Percentiles rank a stretch among this genome's conserved stretches.
Conservation (phyloP, 2,888 invertebrate genomes). For the Brenthis daphne region DNA sequence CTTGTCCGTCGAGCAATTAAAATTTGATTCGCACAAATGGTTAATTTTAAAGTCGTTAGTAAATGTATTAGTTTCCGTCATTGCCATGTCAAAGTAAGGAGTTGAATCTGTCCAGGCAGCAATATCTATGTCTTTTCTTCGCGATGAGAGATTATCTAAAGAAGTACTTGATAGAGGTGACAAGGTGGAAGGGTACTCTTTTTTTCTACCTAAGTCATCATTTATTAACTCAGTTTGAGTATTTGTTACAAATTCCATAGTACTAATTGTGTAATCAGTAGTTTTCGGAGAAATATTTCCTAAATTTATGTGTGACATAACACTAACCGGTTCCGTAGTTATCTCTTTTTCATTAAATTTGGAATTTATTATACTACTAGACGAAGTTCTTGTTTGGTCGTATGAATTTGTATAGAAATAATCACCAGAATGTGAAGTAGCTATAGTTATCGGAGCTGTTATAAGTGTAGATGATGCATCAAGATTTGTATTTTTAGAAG, state of each 20-base stretch:
- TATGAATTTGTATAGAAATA: too few species aligned
- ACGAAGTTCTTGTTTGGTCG: too few species aligned
- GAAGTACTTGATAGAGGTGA: constrained; percentile 53
- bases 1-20: constrained; percentile 84
- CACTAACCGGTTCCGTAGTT: not conserved
- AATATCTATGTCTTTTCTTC: constrained; percentile 73
- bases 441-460: too few species aligned
- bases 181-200: constrained; percentile 34
- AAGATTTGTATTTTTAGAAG: too few species aligned
- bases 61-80: constrained; percentile 57
- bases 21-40: constrained; percentile 82
- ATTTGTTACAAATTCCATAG: constrained; percentile 7
- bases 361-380: too few species aligned
- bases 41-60: constrained; percentile 55
- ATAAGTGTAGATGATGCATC: too few species aligned
- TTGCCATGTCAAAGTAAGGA: constrained; percentile 63
- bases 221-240: constrained; percentile 5
- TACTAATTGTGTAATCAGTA: constrained; percentile 10
- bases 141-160: constrained; percentile 68
- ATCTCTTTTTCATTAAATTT: not conserved
- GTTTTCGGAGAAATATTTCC: not conserved
- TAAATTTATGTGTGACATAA: not conserved
- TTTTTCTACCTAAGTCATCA: constrained; percentile 9
- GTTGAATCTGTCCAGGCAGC: constrained; percentile 74
- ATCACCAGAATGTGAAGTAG: too few species aligned